Evolutionary conservation across 1,140 invertebrate genomes (phyloP).

Genomic region (Steinernema feltiae): DNA sequence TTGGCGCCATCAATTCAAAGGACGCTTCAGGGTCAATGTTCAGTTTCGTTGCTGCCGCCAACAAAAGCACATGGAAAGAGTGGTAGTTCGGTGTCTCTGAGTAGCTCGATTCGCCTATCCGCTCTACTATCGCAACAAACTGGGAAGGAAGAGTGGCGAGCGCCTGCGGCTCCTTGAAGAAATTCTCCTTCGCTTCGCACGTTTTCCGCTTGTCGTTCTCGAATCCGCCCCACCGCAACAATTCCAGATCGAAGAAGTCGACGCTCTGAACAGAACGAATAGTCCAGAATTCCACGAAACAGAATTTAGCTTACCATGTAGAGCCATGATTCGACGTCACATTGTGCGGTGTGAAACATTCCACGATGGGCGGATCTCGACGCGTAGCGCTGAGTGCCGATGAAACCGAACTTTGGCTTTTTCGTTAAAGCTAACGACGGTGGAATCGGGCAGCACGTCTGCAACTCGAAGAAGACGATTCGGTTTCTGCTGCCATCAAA

Average conservation of each 20-base stretch:
- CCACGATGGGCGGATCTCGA: background rate
- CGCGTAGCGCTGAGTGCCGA: background rate
- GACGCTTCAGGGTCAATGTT: no score
- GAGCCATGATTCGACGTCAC: background rate
- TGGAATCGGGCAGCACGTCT: no score
- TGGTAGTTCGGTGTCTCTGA: background rate
- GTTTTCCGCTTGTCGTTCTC: background rate
- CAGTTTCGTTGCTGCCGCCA: no score
- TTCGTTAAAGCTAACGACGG: background rate
- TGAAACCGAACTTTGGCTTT: background rate
- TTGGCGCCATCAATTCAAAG: no score
- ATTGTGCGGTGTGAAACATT: background rate
- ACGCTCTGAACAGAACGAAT: background rate
- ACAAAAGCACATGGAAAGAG: background rate
- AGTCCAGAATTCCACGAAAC: background rate
- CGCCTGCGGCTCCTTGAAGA: background rate
- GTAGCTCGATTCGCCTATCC: background rate
- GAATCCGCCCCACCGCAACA: background rate
- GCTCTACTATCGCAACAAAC: background rate
- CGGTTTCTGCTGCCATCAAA: background rate
- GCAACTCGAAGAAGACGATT: background rate
- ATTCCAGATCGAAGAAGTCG: background rate
- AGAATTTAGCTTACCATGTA: background rate
- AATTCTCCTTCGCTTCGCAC: background rate
- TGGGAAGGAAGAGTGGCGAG: background rate